These are phyloP conservation scores for Chroicocephalus ridibundus DNA, from an alignment of 2,113 vertebrate species.

Conservation along the genomic window DNA sequence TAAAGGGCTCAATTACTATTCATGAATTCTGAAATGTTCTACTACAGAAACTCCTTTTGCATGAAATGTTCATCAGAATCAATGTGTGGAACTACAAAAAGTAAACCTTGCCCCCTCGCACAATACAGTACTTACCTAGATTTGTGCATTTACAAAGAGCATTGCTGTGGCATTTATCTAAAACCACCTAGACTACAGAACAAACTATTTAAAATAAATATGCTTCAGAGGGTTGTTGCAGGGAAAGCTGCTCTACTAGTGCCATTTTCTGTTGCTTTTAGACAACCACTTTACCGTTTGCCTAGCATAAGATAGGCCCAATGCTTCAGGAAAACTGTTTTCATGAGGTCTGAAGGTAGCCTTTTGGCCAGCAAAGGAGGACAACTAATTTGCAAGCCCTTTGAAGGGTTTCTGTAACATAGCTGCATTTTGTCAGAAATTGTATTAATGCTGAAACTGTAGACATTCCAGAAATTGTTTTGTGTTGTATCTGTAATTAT, in stretches of 20 bases:
- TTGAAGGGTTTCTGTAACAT: not conserved
- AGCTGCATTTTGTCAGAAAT: not conserved
- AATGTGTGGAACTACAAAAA: slow-evolving; percentile 66
- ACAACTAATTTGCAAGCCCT: not conserved
- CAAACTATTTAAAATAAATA: slow-evolving; percentile 50
- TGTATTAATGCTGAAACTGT: not conserved
- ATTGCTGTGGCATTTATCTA: slow-evolving; percentile 32
- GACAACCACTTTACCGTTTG: not conserved
- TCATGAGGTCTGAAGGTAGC: not conserved
- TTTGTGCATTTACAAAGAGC: slow-evolving; percentile 16
- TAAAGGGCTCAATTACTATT: slow-evolving; percentile 79
- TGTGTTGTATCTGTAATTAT: not conserved
- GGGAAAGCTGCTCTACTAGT: not conserved
- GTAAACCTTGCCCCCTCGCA: slow-evolving; percentile 26
- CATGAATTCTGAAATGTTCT: slow-evolving; percentile 78
- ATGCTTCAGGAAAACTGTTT: not conserved
- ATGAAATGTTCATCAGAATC: slow-evolving; percentile 80
- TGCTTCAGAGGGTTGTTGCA: not conserved
- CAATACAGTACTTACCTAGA: slow-evolving; percentile 55
- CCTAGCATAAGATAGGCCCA: not conserved
- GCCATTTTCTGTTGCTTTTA: not conserved
- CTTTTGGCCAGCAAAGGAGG: not conserved
- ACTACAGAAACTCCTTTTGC: slow-evolving; percentile 74
- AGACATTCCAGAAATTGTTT: not conserved
- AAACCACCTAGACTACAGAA: slow-evolving; percentile 1